These are phyloP conservation scores for Dysdera silvatica DNA, from an alignment of 1,140 invertebrate genomes.

Conservation along the genomic window DNA sequence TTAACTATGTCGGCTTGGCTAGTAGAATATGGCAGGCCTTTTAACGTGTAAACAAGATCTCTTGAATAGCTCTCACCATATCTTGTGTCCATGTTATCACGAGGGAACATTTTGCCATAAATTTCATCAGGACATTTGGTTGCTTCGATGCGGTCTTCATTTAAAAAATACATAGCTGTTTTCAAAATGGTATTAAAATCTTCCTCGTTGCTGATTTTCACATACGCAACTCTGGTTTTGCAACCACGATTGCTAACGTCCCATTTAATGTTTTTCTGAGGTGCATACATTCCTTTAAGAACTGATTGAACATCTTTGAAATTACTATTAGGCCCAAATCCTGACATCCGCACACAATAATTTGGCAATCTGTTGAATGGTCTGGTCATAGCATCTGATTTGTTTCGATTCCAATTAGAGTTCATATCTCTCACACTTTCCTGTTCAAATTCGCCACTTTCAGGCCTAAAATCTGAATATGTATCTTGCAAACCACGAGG, in stretches of 20 bases:
- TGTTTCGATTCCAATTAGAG: no score
- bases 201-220: constrained; percentile 58
- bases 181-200: constrained; percentile 61
- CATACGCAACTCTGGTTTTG: constrained; percentile 61
- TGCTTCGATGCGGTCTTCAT: constrained; percentile 37
- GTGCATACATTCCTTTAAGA: constrained; percentile 67
- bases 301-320: constrained; percentile 67
- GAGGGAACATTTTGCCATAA: neutral
- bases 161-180: constrained; percentile 44
- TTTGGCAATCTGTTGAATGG: neutral
- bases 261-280: constrained; percentile 74
- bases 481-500: no score
- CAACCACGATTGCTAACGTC: constrained; percentile 69
- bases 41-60: constrained; percentile 48
- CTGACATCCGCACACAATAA: constrained; percentile 55
- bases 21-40: constrained; percentile 60
- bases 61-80: neutral
- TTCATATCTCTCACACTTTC: no score
- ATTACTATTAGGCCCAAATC: constrained; percentile 49
- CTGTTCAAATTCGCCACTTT: no score
- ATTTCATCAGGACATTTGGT: constrained; percentile 11
- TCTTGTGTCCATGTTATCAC: neutral
- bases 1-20: constrained; percentile 68
- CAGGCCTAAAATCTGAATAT: no score
- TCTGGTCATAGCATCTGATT: no score